Percentiles rank a stretch among this genome's conserved stretches.
Conservation (phyloP, 2,797 vertebrate genomes). For the Pogonophryne albipinna region DNA sequence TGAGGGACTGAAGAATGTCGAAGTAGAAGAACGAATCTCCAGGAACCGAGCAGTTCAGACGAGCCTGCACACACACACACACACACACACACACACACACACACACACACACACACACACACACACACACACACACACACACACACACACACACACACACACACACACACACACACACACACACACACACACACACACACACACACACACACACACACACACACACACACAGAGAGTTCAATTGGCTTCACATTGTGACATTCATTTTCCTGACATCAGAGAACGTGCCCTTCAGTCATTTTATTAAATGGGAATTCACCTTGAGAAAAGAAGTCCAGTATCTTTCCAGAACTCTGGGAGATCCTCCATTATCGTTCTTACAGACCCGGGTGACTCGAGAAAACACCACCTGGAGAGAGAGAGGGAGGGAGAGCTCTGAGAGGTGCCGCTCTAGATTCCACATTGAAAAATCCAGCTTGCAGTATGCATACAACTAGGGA, state of each 20-base stretch:
- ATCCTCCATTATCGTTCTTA: slow-evolving; percentile 95
- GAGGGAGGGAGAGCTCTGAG: background rate
- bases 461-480: too few relatives aligned
- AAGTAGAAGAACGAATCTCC: slow-evolving; percentile 98
- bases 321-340: slow-evolving; percentile 95
- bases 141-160: background rate
- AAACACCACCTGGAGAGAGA: slow-evolving; percentile 67
- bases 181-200: slow-evolving; percentile 8
- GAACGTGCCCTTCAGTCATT: background rate
- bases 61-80: slow-evolving; percentile 84
- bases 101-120: slow-evolving; percentile 8
- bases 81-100: background rate
- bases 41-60: slow-evolving; percentile 95
- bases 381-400: slow-evolving; percentile 90
- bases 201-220: slow-evolving; percentile 8
- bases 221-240: background rate
- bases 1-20: slow-evolving; percentile 95
- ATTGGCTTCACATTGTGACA: background rate
- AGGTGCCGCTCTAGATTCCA: background rate
- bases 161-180: background rate
- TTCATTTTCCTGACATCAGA: background rate
- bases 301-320: slow-evolving; percentile 70
- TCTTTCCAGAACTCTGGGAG: slow-evolving; percentile 93
- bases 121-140: slow-evolving; percentile 8
- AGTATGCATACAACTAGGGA: too few relatives aligned